phyloP scores from a whole-genome alignment of 2,113 vertebrate genomes.

The Scomber japonicus region DNA sequence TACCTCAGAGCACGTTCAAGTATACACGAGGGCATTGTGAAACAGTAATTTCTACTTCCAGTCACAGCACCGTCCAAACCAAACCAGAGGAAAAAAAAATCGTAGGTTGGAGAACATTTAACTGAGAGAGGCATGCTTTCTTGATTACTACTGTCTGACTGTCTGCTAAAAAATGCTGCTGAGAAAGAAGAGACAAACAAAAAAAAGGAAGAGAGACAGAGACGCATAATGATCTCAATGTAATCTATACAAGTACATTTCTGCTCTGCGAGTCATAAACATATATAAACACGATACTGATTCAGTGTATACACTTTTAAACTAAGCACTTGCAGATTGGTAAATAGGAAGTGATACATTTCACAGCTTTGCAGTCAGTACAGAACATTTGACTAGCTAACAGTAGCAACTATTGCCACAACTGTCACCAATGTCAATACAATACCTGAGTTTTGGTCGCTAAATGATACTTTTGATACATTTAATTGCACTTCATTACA shows the following conservation, averaged over 20 bases:
- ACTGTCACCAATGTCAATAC: too few species aligned
- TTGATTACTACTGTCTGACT: constrained; percentile 64
- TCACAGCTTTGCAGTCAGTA: background rate
- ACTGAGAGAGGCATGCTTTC: constrained; percentile 40
- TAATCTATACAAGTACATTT: constrained; percentile 11
- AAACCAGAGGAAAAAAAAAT: background rate
- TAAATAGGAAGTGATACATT: constrained; percentile 25
- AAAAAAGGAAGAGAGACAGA: background rate
- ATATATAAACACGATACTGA: background rate
- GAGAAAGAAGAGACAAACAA: constrained; percentile 30
- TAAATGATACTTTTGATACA: too few species aligned
- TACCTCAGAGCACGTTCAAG: background rate
- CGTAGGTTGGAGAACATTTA: background rate
- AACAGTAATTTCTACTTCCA: constrained; percentile 37
- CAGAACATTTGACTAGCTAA: background rate
- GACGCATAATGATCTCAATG: background rate
- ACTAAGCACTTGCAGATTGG: background rate
- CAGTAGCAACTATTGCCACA: too few species aligned
- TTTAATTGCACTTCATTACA: too few species aligned
- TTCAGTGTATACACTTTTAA: background rate
- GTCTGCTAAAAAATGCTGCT: constrained; percentile 42
- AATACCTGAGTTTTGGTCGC: too few species aligned
- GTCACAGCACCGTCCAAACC: constrained; percentile 32
- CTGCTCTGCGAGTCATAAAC: background rate
- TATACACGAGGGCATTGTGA: constrained; percentile 14